Percentiles rank a stretch among this genome's conserved stretches.
Evolutionary conservation across 1,140 invertebrate genomes (phyloP).

Genomic region (Bombus vancouverensis): DNA sequence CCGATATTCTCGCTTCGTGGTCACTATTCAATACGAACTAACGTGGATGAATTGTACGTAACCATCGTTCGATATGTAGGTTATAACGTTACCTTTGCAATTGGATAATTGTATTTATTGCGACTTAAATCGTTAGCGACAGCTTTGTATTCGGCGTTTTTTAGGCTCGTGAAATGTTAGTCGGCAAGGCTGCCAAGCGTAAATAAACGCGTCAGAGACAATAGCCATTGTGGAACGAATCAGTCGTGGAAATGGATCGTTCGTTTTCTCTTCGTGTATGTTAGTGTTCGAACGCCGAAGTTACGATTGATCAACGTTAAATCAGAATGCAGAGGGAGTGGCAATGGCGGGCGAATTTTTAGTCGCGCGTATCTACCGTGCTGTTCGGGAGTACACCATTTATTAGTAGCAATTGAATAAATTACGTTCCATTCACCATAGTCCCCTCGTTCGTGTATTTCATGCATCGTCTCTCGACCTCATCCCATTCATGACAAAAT

Average conservation of each 20-base stretch:
- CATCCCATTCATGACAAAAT: slow-evolving; percentile 3
- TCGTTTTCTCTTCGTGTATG: not conserved
- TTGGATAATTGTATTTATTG: not conserved
- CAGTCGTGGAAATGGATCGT: slow-evolving; percentile 3
- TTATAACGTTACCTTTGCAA: not conserved
- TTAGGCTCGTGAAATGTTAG: not conserved
- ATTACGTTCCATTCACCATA: slow-evolving; percentile 69
- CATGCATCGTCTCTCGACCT: slow-evolving; percentile 23
- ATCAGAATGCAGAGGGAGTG: slow-evolving; percentile 26
- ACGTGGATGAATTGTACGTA: not conserved
- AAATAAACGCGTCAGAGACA: not conserved
- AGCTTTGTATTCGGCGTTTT: not conserved
- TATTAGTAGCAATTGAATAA: slow-evolving; percentile 73
- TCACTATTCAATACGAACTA: not conserved
- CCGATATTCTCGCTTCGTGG: not conserved
- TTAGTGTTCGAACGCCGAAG: not conserved
- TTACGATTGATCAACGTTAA: slow-evolving; percentile 17
- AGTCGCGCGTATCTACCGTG: slow-evolving; percentile 38
- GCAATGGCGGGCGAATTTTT: slow-evolving; percentile 51
- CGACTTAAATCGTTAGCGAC: not conserved
- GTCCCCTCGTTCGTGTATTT: not conserved
- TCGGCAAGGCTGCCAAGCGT: not conserved
- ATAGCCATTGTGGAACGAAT: slow-evolving; percentile 15
- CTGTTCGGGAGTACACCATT: slow-evolving; percentile 57
- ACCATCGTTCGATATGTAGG: not conserved